phyloP scores from a whole-genome alignment of 2,113 vertebrate species.

The Labeo catla region DNA sequence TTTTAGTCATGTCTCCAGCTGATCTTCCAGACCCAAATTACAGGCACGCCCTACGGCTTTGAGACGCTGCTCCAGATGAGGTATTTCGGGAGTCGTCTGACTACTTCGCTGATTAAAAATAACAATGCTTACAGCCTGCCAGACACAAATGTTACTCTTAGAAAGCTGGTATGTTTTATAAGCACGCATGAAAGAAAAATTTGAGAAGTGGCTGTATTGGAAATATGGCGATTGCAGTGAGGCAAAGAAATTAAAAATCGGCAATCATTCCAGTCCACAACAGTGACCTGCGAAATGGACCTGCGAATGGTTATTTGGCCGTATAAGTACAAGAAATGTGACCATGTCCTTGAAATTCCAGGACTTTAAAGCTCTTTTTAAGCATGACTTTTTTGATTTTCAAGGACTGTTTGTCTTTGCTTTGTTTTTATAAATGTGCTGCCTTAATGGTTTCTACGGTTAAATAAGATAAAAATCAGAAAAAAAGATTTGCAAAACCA shows the following conservation, averaged over 20 bases:
- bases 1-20: conserved; percentile 28
- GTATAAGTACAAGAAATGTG: background rate
- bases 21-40: conserved; percentile 43
- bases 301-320: background rate
- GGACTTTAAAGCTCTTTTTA: no score
- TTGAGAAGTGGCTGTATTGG: background rate
- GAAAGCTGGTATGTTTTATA: background rate
- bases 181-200: background rate
- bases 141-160: background rate
- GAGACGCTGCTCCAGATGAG: conserved; percentile 42
- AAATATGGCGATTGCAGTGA: background rate
- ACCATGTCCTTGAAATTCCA: no score
- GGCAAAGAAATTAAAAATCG: background rate
- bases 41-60: conserved; percentile 14
- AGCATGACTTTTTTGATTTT: no score
- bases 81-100: conserved; percentile 31
- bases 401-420: no score
- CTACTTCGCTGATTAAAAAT: conserved; percentile 44
- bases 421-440: no score
- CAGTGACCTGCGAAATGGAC: background rate
- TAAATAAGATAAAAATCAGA: no score
- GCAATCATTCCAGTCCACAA: background rate
- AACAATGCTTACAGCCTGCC: conserved; percentile 18
- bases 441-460: no score
- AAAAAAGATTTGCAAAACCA: no score